Conservation (phyloP, 1,140 invertebrate species). For the Amyelois transitella region DNA sequence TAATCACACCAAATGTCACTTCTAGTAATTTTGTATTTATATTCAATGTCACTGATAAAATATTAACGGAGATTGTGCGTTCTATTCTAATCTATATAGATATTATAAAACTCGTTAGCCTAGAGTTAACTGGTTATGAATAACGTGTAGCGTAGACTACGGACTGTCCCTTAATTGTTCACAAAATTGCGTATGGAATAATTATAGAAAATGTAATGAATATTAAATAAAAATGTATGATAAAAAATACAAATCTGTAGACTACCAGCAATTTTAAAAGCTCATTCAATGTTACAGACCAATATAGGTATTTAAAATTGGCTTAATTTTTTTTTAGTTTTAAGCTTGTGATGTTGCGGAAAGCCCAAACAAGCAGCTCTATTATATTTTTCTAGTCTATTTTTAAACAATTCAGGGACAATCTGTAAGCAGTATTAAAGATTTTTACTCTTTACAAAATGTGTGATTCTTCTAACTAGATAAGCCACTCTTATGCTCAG, state of each 20-base stretch:
- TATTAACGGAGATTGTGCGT: background rate
- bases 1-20: background rate
- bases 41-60: background rate
- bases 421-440: constrained; percentile 1
- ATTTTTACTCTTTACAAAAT: constrained; percentile 11
- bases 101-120: background rate
- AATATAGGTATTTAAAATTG: no score
- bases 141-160: background rate
- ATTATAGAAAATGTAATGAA: no score
- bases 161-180: background rate
- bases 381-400: background rate
- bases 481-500: constrained; percentile 53
- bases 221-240: no score
- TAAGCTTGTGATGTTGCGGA: no score
- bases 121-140: background rate
- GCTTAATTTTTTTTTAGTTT: no score
- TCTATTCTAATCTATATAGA: background rate
- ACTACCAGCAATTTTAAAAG: no score
- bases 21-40: background rate
- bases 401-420: background rate
- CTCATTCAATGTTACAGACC: no score
- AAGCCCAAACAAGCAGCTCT: background rate
- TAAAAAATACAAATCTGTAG: no score
- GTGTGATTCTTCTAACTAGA: constrained; percentile 38
- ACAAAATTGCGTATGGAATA: no score